These are phyloP conservation scores for Tillus elongatus DNA, from an alignment of 2,888 invertebrate genomes.

Conservation along the genomic window DNA sequence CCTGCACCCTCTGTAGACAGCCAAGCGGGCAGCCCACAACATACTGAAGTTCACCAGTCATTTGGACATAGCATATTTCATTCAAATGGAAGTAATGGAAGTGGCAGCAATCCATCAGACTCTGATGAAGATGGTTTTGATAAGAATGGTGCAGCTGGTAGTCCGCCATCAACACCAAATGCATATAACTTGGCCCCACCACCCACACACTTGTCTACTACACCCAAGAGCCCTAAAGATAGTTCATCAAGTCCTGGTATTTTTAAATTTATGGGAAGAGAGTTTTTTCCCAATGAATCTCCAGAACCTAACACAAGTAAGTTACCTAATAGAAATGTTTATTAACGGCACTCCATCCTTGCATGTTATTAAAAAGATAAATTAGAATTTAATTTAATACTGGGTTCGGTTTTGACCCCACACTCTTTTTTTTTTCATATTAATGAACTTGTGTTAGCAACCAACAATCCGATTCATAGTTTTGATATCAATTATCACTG, in stretches of 20 bases:
- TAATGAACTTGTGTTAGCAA: too few species aligned
- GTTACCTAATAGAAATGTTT: too few species aligned
- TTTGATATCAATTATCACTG: too few species aligned
- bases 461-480: neutral
- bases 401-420: too few species aligned
- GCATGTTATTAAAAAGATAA: too few species aligned
- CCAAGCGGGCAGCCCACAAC: conserved; percentile 76
- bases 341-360: too few species aligned
- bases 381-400: too few species aligned
- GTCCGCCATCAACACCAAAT: conserved; percentile 49
- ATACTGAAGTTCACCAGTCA: conserved; percentile 49
- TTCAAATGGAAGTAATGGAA: conserved; percentile 37
- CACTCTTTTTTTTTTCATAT: too few species aligned
- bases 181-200: conserved; percentile 40
- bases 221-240: conserved; percentile 57
- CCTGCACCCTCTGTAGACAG: conserved; percentile 86
- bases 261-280: conserved; percentile 48
- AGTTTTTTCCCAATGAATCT: conserved; percentile 72
- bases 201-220: conserved; percentile 40
- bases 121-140: conserved; percentile 66
- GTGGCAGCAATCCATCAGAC: conserved; percentile 68
- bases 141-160: conserved; percentile 36
- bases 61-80: conserved; percentile 41
- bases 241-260: conserved; percentile 40
- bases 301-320: conserved; percentile 83